These are phyloP conservation scores for Mactromeris polynyma DNA, from an alignment of 2,888 invertebrate genomes.

Conservation along the genomic window DNA sequence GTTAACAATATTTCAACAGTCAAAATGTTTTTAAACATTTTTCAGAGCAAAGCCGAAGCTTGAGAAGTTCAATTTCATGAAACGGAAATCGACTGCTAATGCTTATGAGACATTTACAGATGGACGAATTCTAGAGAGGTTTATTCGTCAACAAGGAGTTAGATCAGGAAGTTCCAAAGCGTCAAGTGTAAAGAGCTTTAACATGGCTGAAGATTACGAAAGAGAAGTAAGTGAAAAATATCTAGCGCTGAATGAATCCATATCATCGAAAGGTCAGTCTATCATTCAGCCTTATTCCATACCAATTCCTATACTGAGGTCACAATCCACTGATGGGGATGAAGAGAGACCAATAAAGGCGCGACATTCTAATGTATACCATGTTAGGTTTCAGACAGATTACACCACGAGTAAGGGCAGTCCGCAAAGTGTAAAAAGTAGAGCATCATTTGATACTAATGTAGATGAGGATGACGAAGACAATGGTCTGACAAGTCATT, in stretches of 20 bases:
- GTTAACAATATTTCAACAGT: not conserved
- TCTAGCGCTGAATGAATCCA: constrained; percentile 4
- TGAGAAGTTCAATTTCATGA: constrained; percentile 17
- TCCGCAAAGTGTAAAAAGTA: not conserved
- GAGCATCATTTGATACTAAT: not conserved
- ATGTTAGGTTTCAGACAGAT: not conserved
- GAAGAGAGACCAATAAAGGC: not conserved
- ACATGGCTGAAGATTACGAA: not conserved
- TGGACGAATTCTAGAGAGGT: constrained; percentile 11
- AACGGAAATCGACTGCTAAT: not conserved
- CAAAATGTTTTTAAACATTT: not conserved
- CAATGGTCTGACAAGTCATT: not conserved
- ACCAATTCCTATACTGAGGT: not conserved
- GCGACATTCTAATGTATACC: not conserved
- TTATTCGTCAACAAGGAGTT: constrained; percentile 1
- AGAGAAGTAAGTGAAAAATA: not conserved
- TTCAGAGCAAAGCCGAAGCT: not conserved
- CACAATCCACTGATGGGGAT: not conserved
- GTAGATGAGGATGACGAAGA: not conserved
- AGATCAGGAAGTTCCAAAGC: not conserved
- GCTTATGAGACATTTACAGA: constrained; percentile 18
- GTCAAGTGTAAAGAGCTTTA: not conserved
- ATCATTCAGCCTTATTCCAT: constrained; percentile 17
- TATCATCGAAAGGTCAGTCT: not conserved
- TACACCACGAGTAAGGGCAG: not conserved